Evolutionary conservation across 2,888 invertebrate genomes (phyloP), one percentile per base, ranked within the genome.

Genomic region (Harpagoxenus sublaevis): DNA sequence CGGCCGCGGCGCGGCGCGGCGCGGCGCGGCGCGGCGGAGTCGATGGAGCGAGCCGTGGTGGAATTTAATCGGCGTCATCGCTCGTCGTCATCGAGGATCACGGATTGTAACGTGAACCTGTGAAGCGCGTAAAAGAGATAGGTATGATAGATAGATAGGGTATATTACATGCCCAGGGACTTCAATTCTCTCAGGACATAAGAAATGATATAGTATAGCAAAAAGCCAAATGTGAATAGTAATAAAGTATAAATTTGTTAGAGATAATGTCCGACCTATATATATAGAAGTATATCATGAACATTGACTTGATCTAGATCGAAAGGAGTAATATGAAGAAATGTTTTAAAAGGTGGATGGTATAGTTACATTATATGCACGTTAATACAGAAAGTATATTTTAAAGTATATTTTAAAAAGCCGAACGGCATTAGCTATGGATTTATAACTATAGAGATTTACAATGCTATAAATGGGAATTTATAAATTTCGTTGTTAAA

Each of bases 51-150:
- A 71, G 53, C 23, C 51, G 39, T 57, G 71, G 39, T 70, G 73
- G 78, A 74, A 75, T 79, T 83, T 84, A 84, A 88, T 83, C 73
- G 70, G 66, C 86, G 79, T 87, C 84, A 82, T 83, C 83, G 63
- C 48, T 48, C 57, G 60, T 81, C 82, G 68, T 85, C 85, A 84
- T 88, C 74, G 73, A 53, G 35, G 75, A 79, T 53, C 86, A 79
- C 55, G 60, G 79, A 84, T 70, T 55, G 85, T 84, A 81, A 82
- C 71, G 77, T 71, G 78, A 75, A 60, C 74, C 84, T 79, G 63
- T 57, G 74, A 57, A 42, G 31, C 57, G 15, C 35, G 35, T 62
- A 57, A 82, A 77, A 48, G 42, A 63, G 62, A 82, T 53, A 51
- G 62, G 62, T 63, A 57, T 53, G 66, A 39, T 53, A 70, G 79